Conservation (phyloP, 2,113 vertebrate genomes). For the Puntigrus tetrazona region DNA sequence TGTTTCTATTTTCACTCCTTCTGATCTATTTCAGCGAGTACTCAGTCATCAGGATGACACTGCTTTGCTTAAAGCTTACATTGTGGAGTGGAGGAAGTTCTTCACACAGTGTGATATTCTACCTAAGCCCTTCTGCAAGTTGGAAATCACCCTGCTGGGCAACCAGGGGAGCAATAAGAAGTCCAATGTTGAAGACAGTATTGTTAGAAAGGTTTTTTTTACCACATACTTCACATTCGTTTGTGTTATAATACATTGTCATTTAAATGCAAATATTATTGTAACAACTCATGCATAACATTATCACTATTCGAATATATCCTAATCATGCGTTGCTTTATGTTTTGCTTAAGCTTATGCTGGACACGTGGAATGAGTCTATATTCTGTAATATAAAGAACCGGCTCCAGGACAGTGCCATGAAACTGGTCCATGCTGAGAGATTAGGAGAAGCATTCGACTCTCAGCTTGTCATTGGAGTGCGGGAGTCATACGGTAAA, state of each 20-base stretch:
- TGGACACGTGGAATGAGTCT: slow-evolving; percentile 98
- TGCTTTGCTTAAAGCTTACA: slow-evolving; percentile 94
- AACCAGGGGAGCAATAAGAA: slow-evolving; percentile 99
- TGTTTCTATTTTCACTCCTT: neutral
- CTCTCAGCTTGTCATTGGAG: slow-evolving; percentile 97
- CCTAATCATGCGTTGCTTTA: neutral
- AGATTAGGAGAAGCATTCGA: slow-evolving; percentile 96
- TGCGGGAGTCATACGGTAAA: slow-evolving; percentile 96
- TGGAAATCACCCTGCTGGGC: slow-evolving; percentile 92
- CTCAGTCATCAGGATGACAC: slow-evolving; percentile 98
- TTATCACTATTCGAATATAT: neutral
- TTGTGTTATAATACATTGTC: neutral
- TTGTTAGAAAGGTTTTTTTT: slow-evolving; percentile 88
- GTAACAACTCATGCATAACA: neutral
- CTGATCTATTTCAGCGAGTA: slow-evolving; percentile 79
- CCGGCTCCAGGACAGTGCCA: slow-evolving; percentile 94
- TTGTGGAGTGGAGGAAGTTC: slow-evolving; percentile 96
- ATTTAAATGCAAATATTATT: neutral
- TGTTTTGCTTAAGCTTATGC: slow-evolving; percentile 83
- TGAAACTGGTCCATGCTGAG: slow-evolving; percentile 98
- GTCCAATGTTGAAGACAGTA: slow-evolving; percentile 96
- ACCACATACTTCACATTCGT: neutral
- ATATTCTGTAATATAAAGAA: slow-evolving; percentile 99
- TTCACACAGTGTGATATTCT: slow-evolving; percentile 84
- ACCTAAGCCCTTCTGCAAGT: slow-evolving; percentile 93